phyloP scores from a whole-genome alignment of 2,113 vertebrate genomes.

The Microtus richardsoni region DNA sequence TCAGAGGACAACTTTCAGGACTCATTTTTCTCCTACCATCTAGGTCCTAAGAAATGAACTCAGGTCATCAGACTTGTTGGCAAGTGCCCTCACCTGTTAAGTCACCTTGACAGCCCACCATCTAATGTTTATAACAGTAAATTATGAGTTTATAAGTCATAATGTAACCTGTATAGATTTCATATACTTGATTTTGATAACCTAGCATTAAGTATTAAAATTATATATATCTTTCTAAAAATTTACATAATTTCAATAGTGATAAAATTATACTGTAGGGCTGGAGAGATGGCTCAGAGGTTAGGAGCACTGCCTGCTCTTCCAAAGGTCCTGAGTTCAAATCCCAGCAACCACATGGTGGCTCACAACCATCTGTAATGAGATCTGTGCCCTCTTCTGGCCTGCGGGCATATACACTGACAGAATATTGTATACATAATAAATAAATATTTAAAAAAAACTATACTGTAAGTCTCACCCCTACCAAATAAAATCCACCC shows the following conservation, averaged over 20 bases:
- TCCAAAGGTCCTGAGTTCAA: too few species aligned
- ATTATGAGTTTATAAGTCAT: not conserved
- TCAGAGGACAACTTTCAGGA: not conserved
- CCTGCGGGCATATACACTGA: too few species aligned
- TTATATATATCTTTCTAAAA: not conserved
- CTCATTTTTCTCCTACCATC: not conserved
- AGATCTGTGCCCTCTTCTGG: too few species aligned
- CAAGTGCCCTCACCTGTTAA: not conserved
- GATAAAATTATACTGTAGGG: conserved; percentile 22
- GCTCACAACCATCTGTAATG: too few species aligned
- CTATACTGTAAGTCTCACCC: conserved; percentile 28
- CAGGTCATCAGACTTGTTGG: not conserved
- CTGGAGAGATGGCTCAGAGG: too few species aligned
- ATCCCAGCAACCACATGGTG: too few species aligned
- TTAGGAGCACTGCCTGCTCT: too few species aligned
- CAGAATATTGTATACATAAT: too few species aligned
- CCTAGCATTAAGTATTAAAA: not conserved
- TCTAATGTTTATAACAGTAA: not conserved
- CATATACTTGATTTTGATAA: not conserved
- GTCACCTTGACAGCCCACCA: not conserved
- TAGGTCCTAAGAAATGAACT: not conserved
- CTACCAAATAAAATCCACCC: not conserved
- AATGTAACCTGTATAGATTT: not conserved
- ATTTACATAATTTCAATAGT: conserved; percentile 14
- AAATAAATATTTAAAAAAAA: too few species aligned